phyloP scores from a whole-genome alignment of 2,113 vertebrate genomes.

The Calidris pygmaea region DNA sequence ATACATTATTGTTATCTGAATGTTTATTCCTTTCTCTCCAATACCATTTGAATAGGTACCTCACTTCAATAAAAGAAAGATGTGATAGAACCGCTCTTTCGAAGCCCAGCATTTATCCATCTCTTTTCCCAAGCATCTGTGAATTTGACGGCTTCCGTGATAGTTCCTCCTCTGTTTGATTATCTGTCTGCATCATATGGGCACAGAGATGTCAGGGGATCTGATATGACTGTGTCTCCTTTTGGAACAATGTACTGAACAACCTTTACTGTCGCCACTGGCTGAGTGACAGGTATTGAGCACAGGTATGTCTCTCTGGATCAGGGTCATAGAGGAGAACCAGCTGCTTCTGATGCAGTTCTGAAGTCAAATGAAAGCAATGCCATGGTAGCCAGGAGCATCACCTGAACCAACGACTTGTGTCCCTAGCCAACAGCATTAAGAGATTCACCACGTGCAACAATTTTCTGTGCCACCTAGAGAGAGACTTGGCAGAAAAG shows the following conservation, averaged over 20 bases:
- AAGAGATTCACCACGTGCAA: not conserved
- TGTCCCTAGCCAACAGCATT: not conserved
- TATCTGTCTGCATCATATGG: not conserved
- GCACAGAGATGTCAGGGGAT: not conserved
- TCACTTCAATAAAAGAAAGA: not conserved
- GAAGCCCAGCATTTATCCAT: not conserved
- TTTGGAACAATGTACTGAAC: not conserved
- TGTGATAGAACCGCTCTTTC: not conserved
- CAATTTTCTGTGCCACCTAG: slow-evolving; percentile 2
- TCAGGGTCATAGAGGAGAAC: not conserved
- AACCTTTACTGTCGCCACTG: not conserved
- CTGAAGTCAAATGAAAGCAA: slow-evolving; percentile 17
- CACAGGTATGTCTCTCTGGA: not conserved
- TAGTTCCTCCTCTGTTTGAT: not conserved
- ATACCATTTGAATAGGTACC: not conserved
- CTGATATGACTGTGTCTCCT: not conserved
- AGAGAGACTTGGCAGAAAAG: slow-evolving; percentile 37
- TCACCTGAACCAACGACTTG: not conserved
- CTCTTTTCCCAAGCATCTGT: not conserved
- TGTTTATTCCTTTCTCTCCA: not conserved
- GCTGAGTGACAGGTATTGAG: not conserved
- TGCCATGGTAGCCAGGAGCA: not conserved
- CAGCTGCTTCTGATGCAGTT: not conserved
- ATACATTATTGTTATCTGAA: not conserved
- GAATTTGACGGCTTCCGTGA: not conserved